Percentiles rank a stretch among this genome's conserved stretches.
Conservation (phyloP, 2,888 invertebrate species). For the Furcula furcula region DNA sequence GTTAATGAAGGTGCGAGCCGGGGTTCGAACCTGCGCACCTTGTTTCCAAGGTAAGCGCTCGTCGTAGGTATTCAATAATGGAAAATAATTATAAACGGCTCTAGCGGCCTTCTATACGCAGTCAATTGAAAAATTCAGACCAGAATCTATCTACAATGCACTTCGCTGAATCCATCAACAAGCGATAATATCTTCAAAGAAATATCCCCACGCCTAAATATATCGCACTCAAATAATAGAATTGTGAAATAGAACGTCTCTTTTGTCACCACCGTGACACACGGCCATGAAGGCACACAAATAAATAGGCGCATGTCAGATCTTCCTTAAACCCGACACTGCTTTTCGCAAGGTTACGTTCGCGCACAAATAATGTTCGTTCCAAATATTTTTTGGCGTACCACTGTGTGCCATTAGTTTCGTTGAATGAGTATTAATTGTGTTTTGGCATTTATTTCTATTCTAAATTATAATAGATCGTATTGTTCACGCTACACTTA, state of each 20-base stretch:
- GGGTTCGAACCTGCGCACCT: no score
- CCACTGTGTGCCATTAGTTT: conserved; percentile 14
- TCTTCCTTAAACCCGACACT: conserved; percentile 18
- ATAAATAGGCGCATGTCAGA: no score
- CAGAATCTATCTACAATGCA: no score
- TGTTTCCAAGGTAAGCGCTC: no score
- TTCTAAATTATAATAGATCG: no score
- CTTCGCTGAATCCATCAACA: background rate
- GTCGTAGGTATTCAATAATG: no score
- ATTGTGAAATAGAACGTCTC: conserved; percentile 37
- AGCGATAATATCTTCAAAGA: background rate
- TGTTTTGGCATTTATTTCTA: conserved; percentile 20
- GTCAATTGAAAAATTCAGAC: no score
- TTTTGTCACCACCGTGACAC: conserved; percentile 39
- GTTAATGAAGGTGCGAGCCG: no score
- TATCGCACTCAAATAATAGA: background rate
- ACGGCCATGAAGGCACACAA: conserved; percentile 20
- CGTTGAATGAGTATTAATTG: conserved; percentile 17
- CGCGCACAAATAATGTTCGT: conserved; percentile 11
- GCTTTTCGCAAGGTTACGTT: conserved; percentile 10
- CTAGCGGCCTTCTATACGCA: no score
- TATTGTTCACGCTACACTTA: no score
- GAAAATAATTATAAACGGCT: no score
- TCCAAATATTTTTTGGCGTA: conserved; percentile 27
- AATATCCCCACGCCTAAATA: background rate